Evolutionary conservation across 2,797 vertebrate species (phyloP), one percentile per base, ranked within the genome.

Genomic region (Scomberomorus guttatus): DNA sequence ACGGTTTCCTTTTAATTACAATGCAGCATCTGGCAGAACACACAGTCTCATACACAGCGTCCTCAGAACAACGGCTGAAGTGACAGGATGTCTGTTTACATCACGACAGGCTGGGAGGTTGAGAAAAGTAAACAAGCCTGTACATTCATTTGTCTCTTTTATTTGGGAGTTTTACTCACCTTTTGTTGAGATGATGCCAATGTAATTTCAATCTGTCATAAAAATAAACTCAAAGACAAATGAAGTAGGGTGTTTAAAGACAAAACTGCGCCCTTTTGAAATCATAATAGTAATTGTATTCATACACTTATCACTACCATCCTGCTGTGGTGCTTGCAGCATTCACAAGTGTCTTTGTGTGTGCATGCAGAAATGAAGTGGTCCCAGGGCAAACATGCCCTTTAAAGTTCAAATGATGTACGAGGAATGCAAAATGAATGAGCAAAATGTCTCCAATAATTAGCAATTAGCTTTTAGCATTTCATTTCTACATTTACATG

Each of bases 1-100:
- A 91, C 84, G 76, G 76, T 77, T 93, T 86, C 72, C 80, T 86
- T 92, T 90, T 85, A 91, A 90, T 93, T 93, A 92, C 79, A 86
- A 85, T 73, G 66, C 80, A 89, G 91, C 92, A 94, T 93, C 90
- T 93, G 92, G 88, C 89, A 84, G 87, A 60, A 64, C 74, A 64
- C 72, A 67, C 52, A 4, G 62, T 18, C 84, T 84, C 77, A 79
- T 82, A 84, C 89, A 91, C 87, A 88, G 82, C 52, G 62, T 72
- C 74, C 75, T 72, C 82, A 79, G 70, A 89, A 92, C 84, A 85
- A 88, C 65, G 64, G 66, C 79, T 75, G 71, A 86, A 77, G 75
- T 6, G 77, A 90, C 84, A 87, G 83, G 61, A 80, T 81, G 86
- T 84, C 83, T 80, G 87, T 83, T 86, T 65, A 78, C 83, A 91